phyloP scores from a whole-genome alignment of 2,797 vertebrate genomes.

The Peromyscus nudipes region DNA sequence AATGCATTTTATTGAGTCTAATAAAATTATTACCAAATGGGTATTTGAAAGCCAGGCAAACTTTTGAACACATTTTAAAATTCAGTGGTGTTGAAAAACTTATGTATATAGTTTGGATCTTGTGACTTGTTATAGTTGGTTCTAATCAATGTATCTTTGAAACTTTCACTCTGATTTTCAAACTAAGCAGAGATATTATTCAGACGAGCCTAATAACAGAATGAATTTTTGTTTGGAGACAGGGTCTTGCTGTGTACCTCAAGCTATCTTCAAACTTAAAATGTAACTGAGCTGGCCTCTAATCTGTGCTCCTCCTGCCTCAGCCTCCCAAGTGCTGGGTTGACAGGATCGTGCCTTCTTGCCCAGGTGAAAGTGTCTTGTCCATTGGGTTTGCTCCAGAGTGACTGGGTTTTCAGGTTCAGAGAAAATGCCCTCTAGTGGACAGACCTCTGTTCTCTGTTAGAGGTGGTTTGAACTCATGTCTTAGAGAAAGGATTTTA shows the following conservation, averaged over 20 bases:
- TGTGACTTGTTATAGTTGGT: constrained; percentile 11
- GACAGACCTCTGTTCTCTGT: background rate
- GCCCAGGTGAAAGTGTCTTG: background rate
- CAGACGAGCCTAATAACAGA: background rate
- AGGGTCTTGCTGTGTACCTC: background rate
- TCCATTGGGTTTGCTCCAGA: background rate
- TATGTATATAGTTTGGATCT: background rate
- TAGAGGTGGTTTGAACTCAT: background rate
- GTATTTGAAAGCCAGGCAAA: constrained; percentile 28
- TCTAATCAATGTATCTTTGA: constrained; percentile 25
- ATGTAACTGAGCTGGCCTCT: background rate
- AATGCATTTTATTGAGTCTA: constrained; percentile 55
- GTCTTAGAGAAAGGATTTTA: background rate
- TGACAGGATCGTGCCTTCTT: background rate
- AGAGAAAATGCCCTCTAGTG: constrained; percentile 7
- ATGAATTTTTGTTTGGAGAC: background rate
- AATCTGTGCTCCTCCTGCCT: background rate
- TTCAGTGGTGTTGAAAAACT: constrained; percentile 18
- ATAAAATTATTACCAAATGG: constrained; percentile 71
- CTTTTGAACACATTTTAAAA: constrained; percentile 55
- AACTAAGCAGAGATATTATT: constrained; percentile 37
- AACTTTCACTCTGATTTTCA: constrained; percentile 53
- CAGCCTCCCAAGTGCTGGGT: background rate
- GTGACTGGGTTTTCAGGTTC: background rate
- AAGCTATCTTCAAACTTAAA: background rate